Percentiles rank a stretch among this genome's conserved stretches.
phyloP scores from a whole-genome alignment of 2,888 invertebrate species.

The Antitype chi region DNA sequence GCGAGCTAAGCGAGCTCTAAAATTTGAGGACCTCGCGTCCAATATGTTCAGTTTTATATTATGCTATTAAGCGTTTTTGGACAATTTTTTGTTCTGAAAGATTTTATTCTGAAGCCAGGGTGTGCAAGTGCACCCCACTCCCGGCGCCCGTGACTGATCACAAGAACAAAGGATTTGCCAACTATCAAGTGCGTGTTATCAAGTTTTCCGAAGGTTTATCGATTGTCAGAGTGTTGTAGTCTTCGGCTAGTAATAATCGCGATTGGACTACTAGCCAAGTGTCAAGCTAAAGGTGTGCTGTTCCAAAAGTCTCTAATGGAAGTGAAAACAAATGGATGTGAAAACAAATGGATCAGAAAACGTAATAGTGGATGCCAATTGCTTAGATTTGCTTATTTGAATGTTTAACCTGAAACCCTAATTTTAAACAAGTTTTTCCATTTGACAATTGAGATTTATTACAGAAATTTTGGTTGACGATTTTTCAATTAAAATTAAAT shows the following conservation, averaged over 20 bases:
- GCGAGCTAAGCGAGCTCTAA: no score
- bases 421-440: neutral
- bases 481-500: neutral
- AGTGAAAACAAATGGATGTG: neutral
- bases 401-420: neutral
- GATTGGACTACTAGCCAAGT: neutral
- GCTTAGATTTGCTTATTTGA: neutral
- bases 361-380: neutral
- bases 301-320: no score
- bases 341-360: neutral
- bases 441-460: neutral
- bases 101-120: no score
- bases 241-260: neutral
- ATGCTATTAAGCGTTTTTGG: no score
- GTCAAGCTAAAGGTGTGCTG: neutral
- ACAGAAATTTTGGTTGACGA: no score
- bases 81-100: no score
- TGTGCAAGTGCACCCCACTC: no score
- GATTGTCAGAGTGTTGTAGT: neutral
- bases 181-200: neutral
- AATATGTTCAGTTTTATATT: no score
- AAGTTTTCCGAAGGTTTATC: neutral
- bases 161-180: neutral
- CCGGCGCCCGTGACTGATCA: neutral
- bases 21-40: no score